Percentiles rank a stretch among this genome's conserved stretches.
These are phyloP conservation scores for Dione vanillae DNA, from an alignment of 2,888 invertebrate genomes.

Conservation along the genomic window DNA sequence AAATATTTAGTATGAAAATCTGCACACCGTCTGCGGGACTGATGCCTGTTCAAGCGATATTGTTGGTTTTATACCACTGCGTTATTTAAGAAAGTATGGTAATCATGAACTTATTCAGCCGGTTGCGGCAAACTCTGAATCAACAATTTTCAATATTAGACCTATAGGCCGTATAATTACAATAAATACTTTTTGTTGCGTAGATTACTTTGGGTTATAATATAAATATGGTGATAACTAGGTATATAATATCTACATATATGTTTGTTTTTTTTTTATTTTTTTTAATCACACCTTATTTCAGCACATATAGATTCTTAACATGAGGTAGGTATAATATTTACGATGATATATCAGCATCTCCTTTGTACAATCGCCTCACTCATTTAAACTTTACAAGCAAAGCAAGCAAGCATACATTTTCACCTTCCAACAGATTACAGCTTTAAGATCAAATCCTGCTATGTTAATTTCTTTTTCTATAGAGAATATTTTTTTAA, in stretches of 20 bases:
- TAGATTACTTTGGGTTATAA: constrained; percentile 6
- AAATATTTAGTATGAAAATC: constrained; percentile 43
- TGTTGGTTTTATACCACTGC: constrained; percentile 74
- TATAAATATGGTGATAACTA: not conserved
- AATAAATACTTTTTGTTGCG: constrained; percentile 31
- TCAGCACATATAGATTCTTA: too few relatives aligned
- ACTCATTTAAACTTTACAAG: too few relatives aligned
- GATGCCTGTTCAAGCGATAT: constrained; percentile 57
- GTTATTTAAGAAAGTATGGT: constrained; percentile 69
- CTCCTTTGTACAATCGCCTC: too few relatives aligned
- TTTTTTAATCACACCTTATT: too few relatives aligned
- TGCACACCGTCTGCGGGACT: constrained; percentile 67
- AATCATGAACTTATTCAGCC: constrained; percentile 70
- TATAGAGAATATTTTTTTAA: too few relatives aligned
- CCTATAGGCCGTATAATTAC: constrained; percentile 60
- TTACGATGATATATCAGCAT: too few relatives aligned
- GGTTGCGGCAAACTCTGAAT: constrained; percentile 79
- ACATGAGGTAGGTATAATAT: too few relatives aligned
- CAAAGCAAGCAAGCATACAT: too few relatives aligned
- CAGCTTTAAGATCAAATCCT: too few relatives aligned
- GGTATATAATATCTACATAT: not conserved
- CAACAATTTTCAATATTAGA: constrained; percentile 79
- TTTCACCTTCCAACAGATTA: too few relatives aligned
- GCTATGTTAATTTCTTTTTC: too few relatives aligned
- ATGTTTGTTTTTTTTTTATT: not conserved